phyloP scores from a whole-genome alignment of 2,888 invertebrate genomes.

The Dasypogon diadema region DNA sequence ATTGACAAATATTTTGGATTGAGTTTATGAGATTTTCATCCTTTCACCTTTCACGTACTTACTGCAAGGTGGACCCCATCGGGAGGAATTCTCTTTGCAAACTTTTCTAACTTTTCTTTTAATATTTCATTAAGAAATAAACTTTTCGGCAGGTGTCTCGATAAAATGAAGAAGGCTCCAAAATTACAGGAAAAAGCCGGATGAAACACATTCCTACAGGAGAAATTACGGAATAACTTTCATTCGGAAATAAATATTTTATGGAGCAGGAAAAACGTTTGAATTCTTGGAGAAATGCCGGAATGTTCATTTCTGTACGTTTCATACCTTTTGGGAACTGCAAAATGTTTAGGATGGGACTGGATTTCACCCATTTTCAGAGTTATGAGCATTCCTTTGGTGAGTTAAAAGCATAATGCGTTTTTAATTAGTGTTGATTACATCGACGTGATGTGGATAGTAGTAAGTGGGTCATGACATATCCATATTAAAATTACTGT shows the following conservation, averaged over 20 bases:
- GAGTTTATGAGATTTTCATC: background rate
- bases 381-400: too few species aligned
- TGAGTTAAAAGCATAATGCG: too few species aligned
- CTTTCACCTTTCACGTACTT: too few species aligned
- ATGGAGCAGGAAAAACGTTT: background rate
- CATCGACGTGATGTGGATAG: too few species aligned
- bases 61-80: background rate
- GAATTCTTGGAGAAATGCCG: background rate
- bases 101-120: too few species aligned
- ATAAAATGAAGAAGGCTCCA: background rate
- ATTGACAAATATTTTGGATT: background rate
- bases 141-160: background rate
- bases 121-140: background rate
- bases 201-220: background rate
- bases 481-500: too few species aligned
- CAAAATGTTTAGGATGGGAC: too few species aligned
- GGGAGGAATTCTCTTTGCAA: background rate
- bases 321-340: background rate
- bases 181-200: background rate
- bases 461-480: too few species aligned
- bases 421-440: too few species aligned
- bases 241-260: background rate
- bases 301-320: background rate
- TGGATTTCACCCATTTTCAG: too few species aligned
- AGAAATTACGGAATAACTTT: background rate